These are phyloP conservation scores for Phymorhynchus buccinoides DNA, from an alignment of 1,140 invertebrate species.

Conservation along the genomic window DNA sequence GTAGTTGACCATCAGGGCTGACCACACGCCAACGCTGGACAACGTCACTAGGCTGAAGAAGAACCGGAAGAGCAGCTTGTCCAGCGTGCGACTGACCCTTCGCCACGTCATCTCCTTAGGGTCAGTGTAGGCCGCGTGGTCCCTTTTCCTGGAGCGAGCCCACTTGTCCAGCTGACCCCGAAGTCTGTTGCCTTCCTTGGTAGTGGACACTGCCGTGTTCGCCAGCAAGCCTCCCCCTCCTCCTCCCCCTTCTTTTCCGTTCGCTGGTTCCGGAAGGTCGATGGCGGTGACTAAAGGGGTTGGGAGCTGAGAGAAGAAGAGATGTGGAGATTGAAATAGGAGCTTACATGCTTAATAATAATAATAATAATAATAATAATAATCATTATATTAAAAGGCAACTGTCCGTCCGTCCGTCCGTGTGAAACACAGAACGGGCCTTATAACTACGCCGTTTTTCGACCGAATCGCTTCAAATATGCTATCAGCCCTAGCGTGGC, in stretches of 20 bases:
- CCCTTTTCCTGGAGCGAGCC: background rate
- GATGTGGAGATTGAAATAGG: too few species aligned
- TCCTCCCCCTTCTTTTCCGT: background rate
- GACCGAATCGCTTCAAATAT: too few species aligned
- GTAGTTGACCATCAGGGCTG: background rate
- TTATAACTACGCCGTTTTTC: too few species aligned
- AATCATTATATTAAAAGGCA: too few species aligned
- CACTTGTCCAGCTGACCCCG: background rate
- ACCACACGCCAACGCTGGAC: background rate
- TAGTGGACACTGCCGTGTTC: background rate
- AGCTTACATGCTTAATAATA: too few species aligned
- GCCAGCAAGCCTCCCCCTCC: background rate
- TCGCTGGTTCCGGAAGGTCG: background rate
- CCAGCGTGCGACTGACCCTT: conserved; percentile 27
- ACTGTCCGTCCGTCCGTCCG: too few species aligned
- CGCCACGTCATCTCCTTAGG: conserved; percentile 24
- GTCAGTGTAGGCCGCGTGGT: conserved; percentile 6
- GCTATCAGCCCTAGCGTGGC: too few species aligned
- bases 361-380: too few species aligned
- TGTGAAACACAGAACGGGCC: too few species aligned
- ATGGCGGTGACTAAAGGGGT: background rate
- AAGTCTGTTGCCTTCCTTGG: background rate
- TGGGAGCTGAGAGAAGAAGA: background rate
- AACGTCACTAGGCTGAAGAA: background rate
- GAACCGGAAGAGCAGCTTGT: conserved; percentile 29